Base-by-base conservation (phyloP, 2,113 vertebrate species). In the Anser cygnoides region DNA sequence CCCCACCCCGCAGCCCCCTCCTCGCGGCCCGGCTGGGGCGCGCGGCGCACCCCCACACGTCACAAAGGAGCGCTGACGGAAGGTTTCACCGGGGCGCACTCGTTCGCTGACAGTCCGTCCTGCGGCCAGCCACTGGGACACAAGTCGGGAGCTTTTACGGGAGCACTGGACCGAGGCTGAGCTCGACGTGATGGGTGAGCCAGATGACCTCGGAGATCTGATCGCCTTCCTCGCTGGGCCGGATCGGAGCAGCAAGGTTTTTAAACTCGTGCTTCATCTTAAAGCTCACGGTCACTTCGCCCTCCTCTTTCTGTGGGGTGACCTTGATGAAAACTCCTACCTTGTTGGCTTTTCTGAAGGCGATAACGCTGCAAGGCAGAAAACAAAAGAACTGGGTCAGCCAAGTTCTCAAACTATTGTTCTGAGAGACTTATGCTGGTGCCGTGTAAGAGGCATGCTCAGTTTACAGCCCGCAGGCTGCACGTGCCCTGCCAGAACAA, bases 311-410 rank as follows among this genome's bases (percentile, higher is more conserved):
- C 94, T 99, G 99, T 4, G 99, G 99, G 59, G 98, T 98, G 85
- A 99, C 99, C 98, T 99, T 99, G 98, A 99, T 99, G 98, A 99
- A 99, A 97, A 99, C 98, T 67, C 99, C 99, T 28, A 99, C 99
- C 97, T 99, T 99, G 92, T 99, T 99, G 98, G 99, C 99, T 97
- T 99, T 99, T 96, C 99, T 98, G 95, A 99, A 99, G 95, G 99
- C 99, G 91, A 99, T 98, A 26, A 99, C 83, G 20, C 99, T 99
- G 96, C 11, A 78, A 91, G 66, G 87, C 61, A 92, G 84, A 29
- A 95, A 96, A 86, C 52, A 95, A 62, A 84, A 93, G 62, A 92
- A 54, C 4, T 66, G 93, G 86, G 80, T 91, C 74, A 96, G 85
- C 76, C 41, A 75, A 77, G 70, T 10, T 68, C 57, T 75, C 65